Evolutionary conservation across 2,797 vertebrate genomes (phyloP).

Genomic region (Helicolenus hilgendorfi): DNA sequence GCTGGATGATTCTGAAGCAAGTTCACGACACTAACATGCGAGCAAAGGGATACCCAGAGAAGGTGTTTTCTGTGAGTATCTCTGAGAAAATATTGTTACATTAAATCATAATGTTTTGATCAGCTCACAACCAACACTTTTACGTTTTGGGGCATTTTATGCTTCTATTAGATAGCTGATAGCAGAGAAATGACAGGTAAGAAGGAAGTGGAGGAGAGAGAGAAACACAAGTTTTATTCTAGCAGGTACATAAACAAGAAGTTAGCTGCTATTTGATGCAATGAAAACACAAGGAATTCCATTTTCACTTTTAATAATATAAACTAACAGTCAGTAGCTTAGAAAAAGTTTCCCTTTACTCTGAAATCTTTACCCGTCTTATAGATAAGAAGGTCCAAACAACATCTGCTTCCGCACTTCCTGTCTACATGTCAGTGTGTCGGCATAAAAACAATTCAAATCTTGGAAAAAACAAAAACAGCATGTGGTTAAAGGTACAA

Average conservation of each 20-base stretch:
- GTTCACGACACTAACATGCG: conserved; percentile 99
- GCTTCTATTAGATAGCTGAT: neutral
- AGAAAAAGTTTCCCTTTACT: neutral
- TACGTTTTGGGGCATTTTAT: neutral
- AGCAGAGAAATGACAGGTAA: neutral
- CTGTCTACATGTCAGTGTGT: neutral
- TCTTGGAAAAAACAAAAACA: neutral
- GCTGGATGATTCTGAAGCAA: conserved; percentile 99
- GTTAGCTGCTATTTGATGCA: neutral
- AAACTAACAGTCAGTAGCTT: neutral
- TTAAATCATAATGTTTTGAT: neutral
- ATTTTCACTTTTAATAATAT: neutral
- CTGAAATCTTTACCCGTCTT: neutral
- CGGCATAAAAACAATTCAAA: neutral
- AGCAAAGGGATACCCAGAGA: conserved; percentile 96
- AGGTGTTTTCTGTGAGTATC: conserved; percentile 95
- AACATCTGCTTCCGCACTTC: neutral
- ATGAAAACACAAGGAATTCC: neutral
- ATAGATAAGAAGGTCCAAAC: neutral
- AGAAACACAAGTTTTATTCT: neutral
- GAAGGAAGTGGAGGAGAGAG: neutral
- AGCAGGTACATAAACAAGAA: neutral
- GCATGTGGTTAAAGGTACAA: neutral
- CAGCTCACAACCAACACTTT: neutral
- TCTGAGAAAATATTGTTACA: neutral